Evolutionary conservation across 2,113 vertebrate genomes (phyloP).

Genomic region (Glaucidium brasilianum): DNA sequence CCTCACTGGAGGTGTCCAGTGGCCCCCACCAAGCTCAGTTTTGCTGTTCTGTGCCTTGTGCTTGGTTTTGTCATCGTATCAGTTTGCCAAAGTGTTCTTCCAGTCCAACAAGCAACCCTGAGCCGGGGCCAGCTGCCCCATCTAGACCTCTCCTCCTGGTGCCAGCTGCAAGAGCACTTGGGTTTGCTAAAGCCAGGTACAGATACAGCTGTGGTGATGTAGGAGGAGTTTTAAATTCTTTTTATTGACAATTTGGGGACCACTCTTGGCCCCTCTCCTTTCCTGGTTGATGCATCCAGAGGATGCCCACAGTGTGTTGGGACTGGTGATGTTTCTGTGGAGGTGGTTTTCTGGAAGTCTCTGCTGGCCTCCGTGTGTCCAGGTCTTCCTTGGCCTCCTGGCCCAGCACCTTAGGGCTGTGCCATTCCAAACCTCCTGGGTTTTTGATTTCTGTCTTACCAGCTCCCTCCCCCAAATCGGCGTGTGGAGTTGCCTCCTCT

Average conservation of each 20-base stretch:
- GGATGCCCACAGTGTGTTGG: background rate
- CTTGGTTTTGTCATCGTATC: background rate
- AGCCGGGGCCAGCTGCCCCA: background rate
- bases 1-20: background rate
- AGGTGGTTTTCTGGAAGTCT: background rate
- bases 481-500: background rate
- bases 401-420: background rate
- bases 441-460: background rate
- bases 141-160: background rate
- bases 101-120: background rate
- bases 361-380: background rate
- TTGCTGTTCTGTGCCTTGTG: background rate
- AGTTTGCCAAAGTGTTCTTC: background rate
- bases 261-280: background rate
- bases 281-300: background rate
- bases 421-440: background rate
- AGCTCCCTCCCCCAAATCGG: background rate
- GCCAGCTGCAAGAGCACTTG: background rate
- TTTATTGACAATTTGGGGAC: background rate
- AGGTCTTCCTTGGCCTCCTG: background rate
- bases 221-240: background rate
- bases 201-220: rapidly evolving
- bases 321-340: background rate
- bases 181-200: background rate
- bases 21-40: background rate